These are phyloP conservation scores for Paracyclopina nana DNA, from an alignment of 1,140 invertebrate species.

Conservation along the genomic window DNA sequence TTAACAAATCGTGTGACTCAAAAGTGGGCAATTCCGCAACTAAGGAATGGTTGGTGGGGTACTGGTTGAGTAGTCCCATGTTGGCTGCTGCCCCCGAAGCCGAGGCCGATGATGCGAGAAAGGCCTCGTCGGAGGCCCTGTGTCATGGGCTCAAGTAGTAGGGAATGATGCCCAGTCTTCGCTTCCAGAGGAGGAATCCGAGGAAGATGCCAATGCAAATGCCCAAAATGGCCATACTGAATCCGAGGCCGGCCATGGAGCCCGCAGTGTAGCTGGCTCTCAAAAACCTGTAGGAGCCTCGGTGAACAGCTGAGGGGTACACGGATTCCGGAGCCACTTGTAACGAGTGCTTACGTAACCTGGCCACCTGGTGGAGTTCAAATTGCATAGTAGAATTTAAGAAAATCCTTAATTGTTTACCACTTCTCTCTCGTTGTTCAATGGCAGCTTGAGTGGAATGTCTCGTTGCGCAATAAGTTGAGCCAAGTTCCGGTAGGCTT, in stretches of 20 bases:
- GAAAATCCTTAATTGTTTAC: constrained; percentile 16
- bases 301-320: constrained; percentile 21
- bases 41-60: too few species aligned
- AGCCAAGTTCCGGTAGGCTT: constrained; percentile 24
- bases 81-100: too few species aligned
- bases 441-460: constrained; percentile 23
- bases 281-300: constrained; percentile 17
- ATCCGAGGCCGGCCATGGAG: constrained; percentile 26
- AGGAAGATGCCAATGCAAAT: constrained; percentile 26
- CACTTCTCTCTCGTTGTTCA: constrained; percentile 23
- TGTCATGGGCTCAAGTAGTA: constrained; percentile 7
- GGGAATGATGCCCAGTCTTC: constrained; percentile 16
- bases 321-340: constrained; percentile 23
- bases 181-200: constrained; percentile 28
- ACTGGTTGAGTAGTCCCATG: too few species aligned
- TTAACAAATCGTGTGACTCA: too few species aligned
- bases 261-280: constrained; percentile 23
- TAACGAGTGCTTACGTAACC: constrained; percentile 24
- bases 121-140: too few species aligned
- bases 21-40: too few species aligned
- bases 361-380: constrained; percentile 22
- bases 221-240: constrained; percentile 28
- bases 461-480: constrained; percentile 24
- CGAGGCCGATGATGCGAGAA: too few species aligned
- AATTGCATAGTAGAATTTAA: not conserved